phyloP scores from a whole-genome alignment of 2,113 vertebrate species.

The Benitochromis conjunctus region DNA sequence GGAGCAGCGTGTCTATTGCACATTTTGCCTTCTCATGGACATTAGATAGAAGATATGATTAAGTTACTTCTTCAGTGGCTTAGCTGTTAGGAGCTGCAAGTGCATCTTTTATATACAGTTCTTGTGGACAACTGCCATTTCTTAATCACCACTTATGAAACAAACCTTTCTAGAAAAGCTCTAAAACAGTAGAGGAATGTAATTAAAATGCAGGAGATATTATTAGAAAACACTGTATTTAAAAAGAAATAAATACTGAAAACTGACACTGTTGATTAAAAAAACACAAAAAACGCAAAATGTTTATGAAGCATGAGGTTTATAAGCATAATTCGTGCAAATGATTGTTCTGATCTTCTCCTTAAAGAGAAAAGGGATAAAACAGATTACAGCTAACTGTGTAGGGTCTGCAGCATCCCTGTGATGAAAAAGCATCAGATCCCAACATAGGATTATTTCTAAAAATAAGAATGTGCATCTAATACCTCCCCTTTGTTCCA shows the following conservation, averaged over 20 bases:
- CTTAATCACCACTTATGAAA: neutral
- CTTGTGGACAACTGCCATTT: neutral
- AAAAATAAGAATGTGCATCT: neutral
- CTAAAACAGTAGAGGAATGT: neutral
- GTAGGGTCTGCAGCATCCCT: neutral
- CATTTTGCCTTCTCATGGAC: neutral
- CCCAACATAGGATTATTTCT: neutral
- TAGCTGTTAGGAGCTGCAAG: neutral
- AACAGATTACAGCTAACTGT: neutral
- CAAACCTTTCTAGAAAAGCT: neutral
- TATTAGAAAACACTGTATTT: neutral
- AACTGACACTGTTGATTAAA: no score
- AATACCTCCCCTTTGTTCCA: neutral
- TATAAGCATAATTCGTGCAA: neutral
- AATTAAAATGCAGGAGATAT: neutral
- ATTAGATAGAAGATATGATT: fast-evolving
- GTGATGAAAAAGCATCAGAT: neutral
- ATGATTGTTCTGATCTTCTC: neutral
- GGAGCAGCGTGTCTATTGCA: neutral
- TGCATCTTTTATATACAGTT: neutral
- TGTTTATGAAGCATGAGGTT: neutral
- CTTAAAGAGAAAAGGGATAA: neutral
- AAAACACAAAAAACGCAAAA: neutral
- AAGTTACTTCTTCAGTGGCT: neutral
- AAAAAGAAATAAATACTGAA: neutral